phyloP scores from a whole-genome alignment of 2,888 invertebrate species.

The Plutella xylostella region DNA sequence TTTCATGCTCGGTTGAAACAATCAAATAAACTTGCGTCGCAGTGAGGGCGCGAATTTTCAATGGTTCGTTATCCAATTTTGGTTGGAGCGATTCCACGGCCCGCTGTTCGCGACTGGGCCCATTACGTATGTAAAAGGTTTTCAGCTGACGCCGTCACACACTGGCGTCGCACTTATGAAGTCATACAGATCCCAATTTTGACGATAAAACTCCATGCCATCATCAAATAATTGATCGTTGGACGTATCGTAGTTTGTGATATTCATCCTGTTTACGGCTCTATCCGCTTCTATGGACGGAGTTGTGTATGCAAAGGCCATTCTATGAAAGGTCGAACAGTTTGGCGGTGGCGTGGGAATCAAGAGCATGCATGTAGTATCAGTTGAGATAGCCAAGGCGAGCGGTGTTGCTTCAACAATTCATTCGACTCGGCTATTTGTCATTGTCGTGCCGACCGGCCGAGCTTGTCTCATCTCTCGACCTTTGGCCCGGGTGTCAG shows the following conservation, averaged over 20 bases:
- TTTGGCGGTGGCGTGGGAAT: too few species aligned
- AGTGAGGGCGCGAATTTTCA: background rate
- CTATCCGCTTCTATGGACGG: background rate
- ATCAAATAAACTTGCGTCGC: background rate
- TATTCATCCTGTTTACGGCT: background rate
- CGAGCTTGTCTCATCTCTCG: background rate
- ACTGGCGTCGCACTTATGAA: background rate
- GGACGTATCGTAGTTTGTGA: background rate
- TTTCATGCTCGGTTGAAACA: background rate
- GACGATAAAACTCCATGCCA: background rate
- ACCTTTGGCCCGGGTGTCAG: background rate
- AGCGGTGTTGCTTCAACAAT: too few species aligned
- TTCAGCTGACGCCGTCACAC: background rate
- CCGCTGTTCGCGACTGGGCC: background rate
- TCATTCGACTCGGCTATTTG: conserved; percentile 1
- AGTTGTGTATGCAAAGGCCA: background rate
- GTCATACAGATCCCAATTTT: background rate
- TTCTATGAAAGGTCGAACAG: too few species aligned
- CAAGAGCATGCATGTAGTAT: too few species aligned
- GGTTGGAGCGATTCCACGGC: background rate
- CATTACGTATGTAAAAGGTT: conserved; percentile 6
- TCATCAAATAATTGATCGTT: background rate
- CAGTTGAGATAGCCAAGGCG: too few species aligned
- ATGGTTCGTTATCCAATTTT: conserved; percentile 3
- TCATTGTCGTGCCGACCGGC: background rate